Evolutionary conservation across 30 jellyfish, hydroid and myxozoan genomes (phyloP).

Genomic region (Aurelia sp.): DNA sequence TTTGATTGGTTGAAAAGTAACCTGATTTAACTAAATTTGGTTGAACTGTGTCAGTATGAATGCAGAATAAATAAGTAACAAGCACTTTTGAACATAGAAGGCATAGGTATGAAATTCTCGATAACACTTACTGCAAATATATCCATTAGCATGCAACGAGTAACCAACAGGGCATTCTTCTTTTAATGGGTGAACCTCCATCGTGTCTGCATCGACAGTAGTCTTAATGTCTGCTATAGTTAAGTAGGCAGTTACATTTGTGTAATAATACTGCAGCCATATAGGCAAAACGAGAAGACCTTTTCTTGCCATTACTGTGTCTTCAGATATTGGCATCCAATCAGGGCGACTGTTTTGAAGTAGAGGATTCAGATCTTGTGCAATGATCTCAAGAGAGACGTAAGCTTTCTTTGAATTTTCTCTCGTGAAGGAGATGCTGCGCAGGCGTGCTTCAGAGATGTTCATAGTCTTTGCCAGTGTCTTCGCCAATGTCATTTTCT

Average conservation of each 20-base stretch:
- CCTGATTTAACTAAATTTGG: no score
- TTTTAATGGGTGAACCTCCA: slow-evolving; percentile 23
- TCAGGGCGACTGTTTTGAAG: slow-evolving; percentile 9
- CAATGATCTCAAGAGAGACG: slow-evolving; percentile 36
- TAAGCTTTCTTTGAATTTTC: slow-evolving; percentile 4
- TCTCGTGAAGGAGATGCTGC: slow-evolving; percentile 16
- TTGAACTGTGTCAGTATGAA: no score
- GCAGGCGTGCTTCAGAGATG: slow-evolving; percentile 15
- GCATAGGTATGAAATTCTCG: no score
- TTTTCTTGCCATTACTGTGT: slow-evolving; percentile 62
- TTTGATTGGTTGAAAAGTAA: no score
- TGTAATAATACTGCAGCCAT: slow-evolving; percentile 49
- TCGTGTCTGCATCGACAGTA: slow-evolving; percentile 51
- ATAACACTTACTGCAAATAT: slow-evolving; percentile 66
- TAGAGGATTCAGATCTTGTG: slow-evolving; percentile 22
- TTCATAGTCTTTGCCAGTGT: slow-evolving; percentile 44
- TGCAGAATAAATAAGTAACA: no score
- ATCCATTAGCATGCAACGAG: slow-evolving; percentile 55
- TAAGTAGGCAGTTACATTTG: slow-evolving; percentile 27
- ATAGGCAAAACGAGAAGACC: slow-evolving; percentile 56
- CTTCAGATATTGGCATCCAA: slow-evolving; percentile 70
- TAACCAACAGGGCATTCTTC: slow-evolving; percentile 54
- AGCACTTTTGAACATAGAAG: no score
- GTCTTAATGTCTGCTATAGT: slow-evolving; percentile 7
- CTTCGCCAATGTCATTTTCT: not conserved